Percentiles rank a stretch among this genome's conserved stretches.
Evolutionary conservation across 2,113 vertebrate species (phyloP).

Genomic region (Zapus hudsonius): DNA sequence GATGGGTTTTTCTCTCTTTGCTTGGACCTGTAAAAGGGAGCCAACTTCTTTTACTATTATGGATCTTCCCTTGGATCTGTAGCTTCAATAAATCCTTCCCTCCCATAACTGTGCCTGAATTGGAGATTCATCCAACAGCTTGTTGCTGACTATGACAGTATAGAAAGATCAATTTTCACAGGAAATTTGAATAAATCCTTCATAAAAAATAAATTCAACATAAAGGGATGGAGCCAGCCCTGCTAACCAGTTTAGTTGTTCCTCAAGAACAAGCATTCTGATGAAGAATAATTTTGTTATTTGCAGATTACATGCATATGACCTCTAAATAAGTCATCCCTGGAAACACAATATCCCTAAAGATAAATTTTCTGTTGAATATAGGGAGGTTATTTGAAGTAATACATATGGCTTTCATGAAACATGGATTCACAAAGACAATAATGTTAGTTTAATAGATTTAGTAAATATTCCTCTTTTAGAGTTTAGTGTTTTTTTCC

Average conservation of each 20-base stretch:
- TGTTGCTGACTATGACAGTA: too few species aligned
- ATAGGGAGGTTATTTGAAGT: neutral
- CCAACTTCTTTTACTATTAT: too few species aligned
- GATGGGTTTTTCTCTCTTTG: too few species aligned
- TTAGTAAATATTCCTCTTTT: conserved; percentile 1
- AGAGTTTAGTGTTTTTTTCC: neutral
- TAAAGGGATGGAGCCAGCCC: neutral
- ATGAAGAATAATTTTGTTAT: conserved; percentile 20
- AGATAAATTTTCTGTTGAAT: neutral
- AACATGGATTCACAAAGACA: conserved; percentile 32
- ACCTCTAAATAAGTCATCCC: conserved; percentile 7
- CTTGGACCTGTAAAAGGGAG: too few species aligned
- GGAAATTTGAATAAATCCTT: neutral
- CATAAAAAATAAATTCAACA: neutral
- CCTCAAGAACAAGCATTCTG: neutral
- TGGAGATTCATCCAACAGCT: too few species aligned
- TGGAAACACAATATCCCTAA: neutral
- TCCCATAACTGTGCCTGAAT: too few species aligned
- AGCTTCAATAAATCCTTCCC: too few species aligned
- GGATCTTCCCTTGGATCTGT: too few species aligned
- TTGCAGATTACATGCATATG: neutral
- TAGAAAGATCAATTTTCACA: neutral
- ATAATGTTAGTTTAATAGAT: neutral
- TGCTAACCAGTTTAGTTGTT: neutral
- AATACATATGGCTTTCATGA: neutral